Base-by-base conservation (phyloP, 2,113 vertebrate species). In the Oxyruncus cristatus region DNA sequence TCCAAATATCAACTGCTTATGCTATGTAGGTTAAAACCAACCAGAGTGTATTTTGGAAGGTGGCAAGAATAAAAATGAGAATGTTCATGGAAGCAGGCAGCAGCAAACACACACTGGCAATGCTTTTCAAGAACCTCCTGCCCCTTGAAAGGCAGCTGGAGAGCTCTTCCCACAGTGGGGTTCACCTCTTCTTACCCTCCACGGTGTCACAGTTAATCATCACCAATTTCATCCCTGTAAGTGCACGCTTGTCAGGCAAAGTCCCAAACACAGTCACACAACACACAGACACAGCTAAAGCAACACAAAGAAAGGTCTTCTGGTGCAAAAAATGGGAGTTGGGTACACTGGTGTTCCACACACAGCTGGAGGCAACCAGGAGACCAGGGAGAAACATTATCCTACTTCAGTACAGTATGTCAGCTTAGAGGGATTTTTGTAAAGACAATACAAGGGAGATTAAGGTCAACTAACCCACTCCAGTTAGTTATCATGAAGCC, bases 261-360 rank as follows among this genome's bases (percentile, higher is more conserved):
- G 47, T 33, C 26, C n/a, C 21, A 72, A 91, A 93, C 2, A 66
- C 46, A 62, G 4, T 23, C 66, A 62, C 33, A 28, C 4, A 5
- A 80, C 50, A 35, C 46, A 47, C 8, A 77, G 13, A 35, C 50
- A 71, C 27, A 78, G 55, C 14, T 61, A 49, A 73, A 82, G 32
- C 14, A 68, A 63, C 21, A 56, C 8, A 30, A 66, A 88, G 11
- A 56, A 82, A 76, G 27, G 11, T 66, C 53, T 62, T 55, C 19
- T 3, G 1, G 33, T 8, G 26, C 2, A 2, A 44, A 80, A 91
- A 84, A 67, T 4, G 8, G 30, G 20, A 85, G 27, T 14, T 0
- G 0, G 50, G 24, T n/a, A 61, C 27, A 18, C 12, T 0, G 0
- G 14, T 47, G 23, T 74, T 86, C n/a, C n/a, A 13, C 1, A 3